Base-by-base conservation (phyloP, 2,113 vertebrate species). In the Thamnophis sirtalis region DNA sequence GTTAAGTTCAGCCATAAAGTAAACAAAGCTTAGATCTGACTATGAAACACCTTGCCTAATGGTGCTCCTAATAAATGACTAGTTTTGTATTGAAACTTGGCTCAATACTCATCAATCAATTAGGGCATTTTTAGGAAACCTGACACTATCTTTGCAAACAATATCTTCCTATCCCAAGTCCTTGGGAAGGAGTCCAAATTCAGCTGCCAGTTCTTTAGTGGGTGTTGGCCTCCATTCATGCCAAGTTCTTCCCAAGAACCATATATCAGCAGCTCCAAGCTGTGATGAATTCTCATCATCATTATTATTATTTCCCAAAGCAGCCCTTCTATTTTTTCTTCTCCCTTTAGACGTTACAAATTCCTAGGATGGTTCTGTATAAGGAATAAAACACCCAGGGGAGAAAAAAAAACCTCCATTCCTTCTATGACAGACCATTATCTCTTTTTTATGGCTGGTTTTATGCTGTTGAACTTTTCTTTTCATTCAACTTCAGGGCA, bases 401-500 rank as follows among this genome's bases (percentile, higher is more conserved):
- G 50, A 88, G 24, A 56, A 8, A 85, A 28, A 55, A 55, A 55
- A 55, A 19, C 1, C 11, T 43, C 53, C 56, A 56, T 93, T 94
- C 94, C 92, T 58, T 91, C 93, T 0, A 21, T 94, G 91, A 87
- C 87, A 93, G 95, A 87, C 87, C 91, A 91, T 93, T 96, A 95
- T 95, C 43, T 92, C 90, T 91, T 97, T 95, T 94, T 94, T 95
- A 94, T 86, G 19, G 86, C 94, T 94, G 91, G 91, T 95, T 96
- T 91, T 95, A 95, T 93, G 94, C 93, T 58, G 93, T 93, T 88
- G 93, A 93, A 92, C 94, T 93, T 95, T 90, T 50, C 21, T 49
- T 85, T 33, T 91, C 93, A 3, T 11, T 88, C 53, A 48, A 8
- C 85, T 15, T 13, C n/a, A 21, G 21, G 33, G 13, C 48, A 73